phyloP scores from a whole-genome alignment of 2,797 vertebrate genomes.

The Crocidura indochinensis region DNA sequence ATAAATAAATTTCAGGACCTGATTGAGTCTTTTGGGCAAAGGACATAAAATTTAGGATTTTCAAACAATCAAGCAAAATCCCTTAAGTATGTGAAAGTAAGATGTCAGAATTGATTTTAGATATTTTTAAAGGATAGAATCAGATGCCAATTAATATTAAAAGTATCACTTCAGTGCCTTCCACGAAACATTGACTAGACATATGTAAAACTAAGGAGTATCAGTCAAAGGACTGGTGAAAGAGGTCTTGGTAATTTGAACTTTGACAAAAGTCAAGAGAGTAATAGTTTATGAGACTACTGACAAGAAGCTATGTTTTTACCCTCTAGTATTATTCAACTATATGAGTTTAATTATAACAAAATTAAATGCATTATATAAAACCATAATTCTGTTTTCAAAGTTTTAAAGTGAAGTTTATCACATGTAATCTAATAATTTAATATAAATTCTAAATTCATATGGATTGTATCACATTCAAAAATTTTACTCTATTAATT shows the following conservation, averaged over 20 bases:
- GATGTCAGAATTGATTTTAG: background rate
- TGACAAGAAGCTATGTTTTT: too few relatives aligned
- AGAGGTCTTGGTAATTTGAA: background rate
- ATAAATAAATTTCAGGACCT: background rate
- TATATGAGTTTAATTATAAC: background rate
- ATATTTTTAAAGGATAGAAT: conserved; percentile 13
- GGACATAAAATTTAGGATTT: background rate
- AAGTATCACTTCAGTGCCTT: background rate
- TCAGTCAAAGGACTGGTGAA: background rate
- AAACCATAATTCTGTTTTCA: conserved; percentile 19
- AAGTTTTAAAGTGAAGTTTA: conserved; percentile 49
- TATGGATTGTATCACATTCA: conserved; percentile 41
- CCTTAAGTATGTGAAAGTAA: background rate
- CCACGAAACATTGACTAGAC: background rate
- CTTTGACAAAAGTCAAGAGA: background rate
- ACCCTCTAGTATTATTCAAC: background rate
- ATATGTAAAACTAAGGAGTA: background rate
- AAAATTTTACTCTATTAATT: conserved; percentile 27
- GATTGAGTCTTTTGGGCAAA: background rate
- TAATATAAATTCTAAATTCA: background rate
- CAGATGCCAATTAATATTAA: conserved; percentile 36
- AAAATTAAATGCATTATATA: background rate
- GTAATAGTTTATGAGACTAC: too few relatives aligned
- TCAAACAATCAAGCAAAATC: conserved; percentile 29
- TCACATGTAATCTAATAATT: background rate